Evolutionary conservation across 1,140 invertebrate species (phyloP), one percentile per base, ranked within the genome.

Genomic region (Streblospio benedicti): DNA sequence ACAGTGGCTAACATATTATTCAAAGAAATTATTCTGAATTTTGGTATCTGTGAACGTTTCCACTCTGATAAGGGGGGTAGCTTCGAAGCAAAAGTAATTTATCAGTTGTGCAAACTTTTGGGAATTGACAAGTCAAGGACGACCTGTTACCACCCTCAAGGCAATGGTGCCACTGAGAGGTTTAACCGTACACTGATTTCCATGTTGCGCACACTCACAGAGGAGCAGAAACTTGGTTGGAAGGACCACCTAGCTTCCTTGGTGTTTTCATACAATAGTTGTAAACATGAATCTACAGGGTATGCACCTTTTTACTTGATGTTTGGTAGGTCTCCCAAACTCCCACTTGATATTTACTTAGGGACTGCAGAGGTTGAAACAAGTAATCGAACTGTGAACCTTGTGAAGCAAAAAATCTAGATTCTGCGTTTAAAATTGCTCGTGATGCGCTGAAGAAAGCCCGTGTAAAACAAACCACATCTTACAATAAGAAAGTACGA

Each of bases 1-100:
- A 74, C 72, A 4, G 65, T 74, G 16, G 78, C 73, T 14, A 62
- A 72, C 27, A 66, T 59, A 2, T 62, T 80, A 6, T 64, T 76
- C 3, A 55, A 74, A 25, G 56, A 74, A 27, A 60, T 75, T 12
- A 56, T 80, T 32, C 65, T 65, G 41, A 61, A 68, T 9, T 74
- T 71, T 56, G 79, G 79, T 9, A 58, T 73, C 3, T 77, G 79
- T 0, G 28, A 67, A 5, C 47, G 68, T 16, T 55, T 51, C 27
- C 49, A 51, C 30, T 18, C 49, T 18, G 49, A 51, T 25, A 16
- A 20, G 14, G 45, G 45, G 6, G 45, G 12, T 16, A 49, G 23
- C 20, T 49, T 49, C 45, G 45, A 49, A 20, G 20, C 6, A 9
- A 49, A 49, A 20, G 45, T 49, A 6, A 49, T 49, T 49, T 23